Conservation (phyloP, 2,888 invertebrate species). For the Drosophila koepferae region DNA sequence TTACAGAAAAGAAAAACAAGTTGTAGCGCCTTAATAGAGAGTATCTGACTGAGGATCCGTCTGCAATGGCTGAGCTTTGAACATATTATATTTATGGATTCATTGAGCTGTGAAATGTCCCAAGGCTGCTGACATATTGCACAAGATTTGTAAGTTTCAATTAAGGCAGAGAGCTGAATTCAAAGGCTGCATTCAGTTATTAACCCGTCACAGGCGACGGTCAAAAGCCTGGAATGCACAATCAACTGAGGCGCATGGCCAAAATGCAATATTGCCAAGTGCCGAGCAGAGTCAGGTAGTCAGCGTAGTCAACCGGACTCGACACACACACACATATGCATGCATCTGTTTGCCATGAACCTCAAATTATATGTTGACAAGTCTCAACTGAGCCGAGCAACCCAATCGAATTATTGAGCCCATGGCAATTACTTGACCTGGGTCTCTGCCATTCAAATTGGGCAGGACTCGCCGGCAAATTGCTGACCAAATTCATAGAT, state of each 20-base stretch:
- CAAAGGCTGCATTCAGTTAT: slow-evolving; percentile 17
- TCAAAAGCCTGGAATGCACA: slow-evolving; percentile 15
- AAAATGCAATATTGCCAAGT: slow-evolving; percentile 35
- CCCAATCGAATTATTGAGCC: slow-evolving; percentile 44
- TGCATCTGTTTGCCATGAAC: slow-evolving; percentile 12
- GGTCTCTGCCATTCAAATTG: slow-evolving; percentile 9
- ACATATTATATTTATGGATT: slow-evolving; percentile 1
- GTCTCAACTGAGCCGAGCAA: background rate
- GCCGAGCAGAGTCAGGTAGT: slow-evolving; percentile 4
- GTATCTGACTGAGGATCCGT: too few species aligned
- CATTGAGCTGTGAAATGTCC: slow-evolving; percentile 17
- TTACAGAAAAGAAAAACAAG: too few species aligned
- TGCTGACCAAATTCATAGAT: slow-evolving; percentile 5
- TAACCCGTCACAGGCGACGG: slow-evolving; percentile 31
- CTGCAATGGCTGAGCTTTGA: background rate
- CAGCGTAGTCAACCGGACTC: background rate
- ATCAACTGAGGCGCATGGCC: background rate
- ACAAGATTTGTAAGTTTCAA: slow-evolving; percentile 26
- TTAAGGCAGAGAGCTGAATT: slow-evolving; percentile 12
- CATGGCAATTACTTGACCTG: slow-evolving; percentile 31
- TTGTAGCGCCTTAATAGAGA: too few species aligned
- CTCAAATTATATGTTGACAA: slow-evolving; percentile 22
- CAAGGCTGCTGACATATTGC: slow-evolving; percentile 11
- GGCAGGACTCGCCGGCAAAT: background rate
- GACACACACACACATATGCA: background rate